Conservation (phyloP, 2,888 invertebrate genomes). For the Blera fallax region DNA sequence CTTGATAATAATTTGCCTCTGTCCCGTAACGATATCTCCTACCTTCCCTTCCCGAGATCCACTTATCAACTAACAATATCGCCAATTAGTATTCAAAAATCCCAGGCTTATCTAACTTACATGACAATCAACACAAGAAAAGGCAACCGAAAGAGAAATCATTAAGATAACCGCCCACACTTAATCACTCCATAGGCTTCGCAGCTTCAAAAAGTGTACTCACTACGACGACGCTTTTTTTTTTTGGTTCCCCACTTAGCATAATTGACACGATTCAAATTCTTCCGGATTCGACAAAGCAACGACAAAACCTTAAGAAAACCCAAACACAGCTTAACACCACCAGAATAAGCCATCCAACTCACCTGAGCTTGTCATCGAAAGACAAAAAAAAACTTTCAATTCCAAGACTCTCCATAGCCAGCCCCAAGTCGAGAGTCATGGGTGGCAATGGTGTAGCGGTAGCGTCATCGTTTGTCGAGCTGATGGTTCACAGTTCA, state of each 20-base stretch:
- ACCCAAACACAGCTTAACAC: conserved; percentile 37
- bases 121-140: conserved; percentile 11
- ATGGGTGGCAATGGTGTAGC: too few species aligned
- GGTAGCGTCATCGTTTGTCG: too few species aligned
- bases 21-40: background rate
- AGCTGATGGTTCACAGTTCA: too few species aligned
- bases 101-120: conserved; percentile 23
- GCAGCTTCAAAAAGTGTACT: conserved; percentile 22
- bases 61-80: conserved; percentile 37
- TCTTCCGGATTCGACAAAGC: conserved; percentile 67
- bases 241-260: conserved; percentile 30
- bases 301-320: background rate
- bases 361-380: conserved; percentile 53
- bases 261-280: conserved; percentile 68
- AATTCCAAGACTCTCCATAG: conserved; percentile 59
- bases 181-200: conserved; percentile 22
- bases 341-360: conserved; percentile 43
- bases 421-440: conserved; percentile 14
- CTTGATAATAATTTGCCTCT: background rate
- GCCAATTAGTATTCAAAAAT: conserved; percentile 38
- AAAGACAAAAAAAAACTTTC: conserved; percentile 44
- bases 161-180: conserved; percentile 42
- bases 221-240: background rate
- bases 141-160: conserved; percentile 38
- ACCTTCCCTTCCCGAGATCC: background rate